Percentiles rank a stretch among this genome's conserved stretches.
phyloP scores from a whole-genome alignment of 2,797 vertebrate species.

The Anniella stebbinsi region DNA sequence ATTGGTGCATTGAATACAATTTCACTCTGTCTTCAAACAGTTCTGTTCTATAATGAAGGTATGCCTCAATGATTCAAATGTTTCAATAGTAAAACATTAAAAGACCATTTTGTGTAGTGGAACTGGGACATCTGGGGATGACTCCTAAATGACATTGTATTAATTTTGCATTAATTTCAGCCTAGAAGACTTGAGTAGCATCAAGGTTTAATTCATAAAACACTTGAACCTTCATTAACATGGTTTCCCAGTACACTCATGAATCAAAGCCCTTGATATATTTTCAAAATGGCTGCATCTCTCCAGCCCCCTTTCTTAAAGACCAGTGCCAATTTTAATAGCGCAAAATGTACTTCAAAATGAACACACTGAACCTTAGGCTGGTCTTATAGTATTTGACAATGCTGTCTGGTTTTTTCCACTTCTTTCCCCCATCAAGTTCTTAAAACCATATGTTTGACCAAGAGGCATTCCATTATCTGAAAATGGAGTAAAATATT shows the following conservation, averaged over 20 bases:
- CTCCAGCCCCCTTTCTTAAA: too few relatives aligned
- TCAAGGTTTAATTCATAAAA: background rate
- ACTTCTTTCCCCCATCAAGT: constrained; percentile 60
- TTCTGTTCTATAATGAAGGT: constrained; percentile 34
- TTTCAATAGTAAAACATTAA: constrained; percentile 58
- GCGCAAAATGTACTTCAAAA: constrained; percentile 43
- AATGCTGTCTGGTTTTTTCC: constrained; percentile 55
- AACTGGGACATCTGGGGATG: background rate
- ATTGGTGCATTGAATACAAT: constrained; percentile 16
- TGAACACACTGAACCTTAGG: constrained; percentile 44
- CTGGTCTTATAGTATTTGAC: constrained; percentile 49
- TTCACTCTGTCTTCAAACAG: constrained; percentile 24
- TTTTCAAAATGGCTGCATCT: background rate
- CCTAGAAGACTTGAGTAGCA: constrained; percentile 35
- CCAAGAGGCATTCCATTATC: constrained; percentile 15
- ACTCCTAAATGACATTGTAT: constrained; percentile 50
- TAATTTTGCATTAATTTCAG: constrained; percentile 51
- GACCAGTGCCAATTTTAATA: constrained; percentile 25
- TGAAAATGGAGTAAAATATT: constrained; percentile 23
- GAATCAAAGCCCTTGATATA: background rate
- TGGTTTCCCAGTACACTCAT: constrained; percentile 38
- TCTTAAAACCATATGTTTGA: background rate
- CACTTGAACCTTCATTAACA: constrained; percentile 10
- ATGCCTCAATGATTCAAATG: constrained; percentile 41
- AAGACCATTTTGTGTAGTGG: constrained; percentile 17